Evolutionary conservation across 2,888 invertebrate species (phyloP).

Genomic region (Oxyteleia sp.): DNA sequence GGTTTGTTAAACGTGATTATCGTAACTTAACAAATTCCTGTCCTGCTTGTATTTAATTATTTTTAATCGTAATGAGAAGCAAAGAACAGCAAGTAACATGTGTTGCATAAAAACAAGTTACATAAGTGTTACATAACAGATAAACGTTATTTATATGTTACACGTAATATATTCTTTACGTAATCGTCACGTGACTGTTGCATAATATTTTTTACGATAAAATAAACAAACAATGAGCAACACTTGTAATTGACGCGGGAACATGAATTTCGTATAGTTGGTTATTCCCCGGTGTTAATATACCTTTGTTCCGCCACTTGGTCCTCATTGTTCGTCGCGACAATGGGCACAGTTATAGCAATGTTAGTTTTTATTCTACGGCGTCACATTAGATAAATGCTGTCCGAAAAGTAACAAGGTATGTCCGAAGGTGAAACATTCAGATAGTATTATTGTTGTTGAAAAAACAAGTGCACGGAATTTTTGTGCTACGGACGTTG

Average conservation of each 20-base stretch:
- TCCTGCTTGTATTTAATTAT: slow-evolving; percentile 66
- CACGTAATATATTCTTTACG: slow-evolving; percentile 60
- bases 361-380: slow-evolving; percentile 51
- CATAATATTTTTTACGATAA: slow-evolving; percentile 57
- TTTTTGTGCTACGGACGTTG: slow-evolving; percentile 14
- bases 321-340: slow-evolving; percentile 46
- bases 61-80: slow-evolving; percentile 41
- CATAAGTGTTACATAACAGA: slow-evolving; percentile 64
- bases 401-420: slow-evolving; percentile 41
- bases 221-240: slow-evolving; percentile 47
- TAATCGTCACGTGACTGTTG: slow-evolving; percentile 59
- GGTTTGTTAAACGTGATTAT: slow-evolving; percentile 62
- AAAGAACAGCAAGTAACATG: slow-evolving; percentile 37
- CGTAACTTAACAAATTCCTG: slow-evolving; percentile 63
- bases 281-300: slow-evolving; percentile 18
- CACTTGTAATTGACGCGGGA: slow-evolving; percentile 41
- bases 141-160: slow-evolving; percentile 65
- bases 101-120: slow-evolving; percentile 57
- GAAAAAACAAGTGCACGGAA: slow-evolving; percentile 13
- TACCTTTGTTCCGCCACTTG: slow-evolving; percentile 46
- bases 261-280: slow-evolving; percentile 17
- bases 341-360: slow-evolving; percentile 37
- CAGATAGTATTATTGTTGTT: slow-evolving; percentile 35
- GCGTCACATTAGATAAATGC: slow-evolving; percentile 45
- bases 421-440: slow-evolving; percentile 20